These are phyloP conservation scores for Corapipo altera DNA, from an alignment of 2,113 vertebrate species.

Conservation along the genomic window DNA sequence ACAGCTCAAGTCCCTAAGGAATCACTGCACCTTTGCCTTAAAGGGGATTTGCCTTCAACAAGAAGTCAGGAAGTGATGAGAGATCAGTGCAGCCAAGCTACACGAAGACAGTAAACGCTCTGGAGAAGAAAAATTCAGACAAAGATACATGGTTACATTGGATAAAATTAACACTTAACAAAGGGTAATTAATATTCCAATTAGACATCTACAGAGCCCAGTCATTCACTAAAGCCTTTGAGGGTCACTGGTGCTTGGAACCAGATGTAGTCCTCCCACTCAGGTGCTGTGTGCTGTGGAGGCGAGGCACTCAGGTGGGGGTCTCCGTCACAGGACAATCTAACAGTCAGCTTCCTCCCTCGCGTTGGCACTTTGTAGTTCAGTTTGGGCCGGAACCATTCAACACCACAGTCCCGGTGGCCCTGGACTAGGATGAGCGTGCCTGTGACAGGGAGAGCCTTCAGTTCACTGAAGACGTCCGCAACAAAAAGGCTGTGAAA, in stretches of 20 bases:
- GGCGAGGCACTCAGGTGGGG: background rate
- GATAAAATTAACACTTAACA: background rate
- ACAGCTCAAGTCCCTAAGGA: background rate
- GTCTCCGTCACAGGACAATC: conserved; percentile 76
- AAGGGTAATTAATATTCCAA: background rate
- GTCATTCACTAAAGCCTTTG: conserved; percentile 85
- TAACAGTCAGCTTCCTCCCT: conserved; percentile 82
- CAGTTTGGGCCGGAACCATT: conserved; percentile 92
- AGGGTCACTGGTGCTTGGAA: conserved; percentile 90
- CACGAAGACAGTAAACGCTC: background rate
- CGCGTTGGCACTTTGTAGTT: conserved; percentile 85
- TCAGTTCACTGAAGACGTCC: conserved; percentile 87
- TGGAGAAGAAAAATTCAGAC: background rate
- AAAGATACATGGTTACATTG: background rate
- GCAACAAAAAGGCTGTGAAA: conserved; percentile 92
- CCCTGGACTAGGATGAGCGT: conserved; percentile 84
- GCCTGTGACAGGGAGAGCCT: conserved; percentile 78
- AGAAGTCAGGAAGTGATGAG: background rate
- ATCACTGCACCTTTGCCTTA: background rate
- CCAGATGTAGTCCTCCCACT: conserved; percentile 88
- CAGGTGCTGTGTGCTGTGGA: background rate
- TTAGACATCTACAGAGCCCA: background rate
- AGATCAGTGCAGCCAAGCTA: background rate
- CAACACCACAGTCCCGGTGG: conserved; percentile 87
- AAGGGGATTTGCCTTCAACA: background rate